phyloP scores from a whole-genome alignment of 2,888 invertebrate genomes.

The Drosophila stalkeri region DNA sequence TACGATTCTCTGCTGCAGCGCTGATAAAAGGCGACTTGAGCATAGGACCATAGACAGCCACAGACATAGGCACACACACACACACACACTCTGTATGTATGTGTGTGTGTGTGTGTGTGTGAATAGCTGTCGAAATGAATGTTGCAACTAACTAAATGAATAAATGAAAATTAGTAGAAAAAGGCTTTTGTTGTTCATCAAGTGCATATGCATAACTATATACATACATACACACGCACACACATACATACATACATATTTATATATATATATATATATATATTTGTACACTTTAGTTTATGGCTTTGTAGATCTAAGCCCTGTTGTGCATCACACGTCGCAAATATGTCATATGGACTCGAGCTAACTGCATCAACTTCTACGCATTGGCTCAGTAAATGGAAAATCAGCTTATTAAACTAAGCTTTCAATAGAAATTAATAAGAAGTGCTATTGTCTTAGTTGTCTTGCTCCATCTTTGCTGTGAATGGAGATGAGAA shows the following conservation, averaged over 20 bases:
- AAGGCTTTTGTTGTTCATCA: conserved; percentile 41
- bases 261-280: not conserved
- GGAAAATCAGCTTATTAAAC: not conserved
- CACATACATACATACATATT: not conserved
- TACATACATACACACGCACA: not conserved
- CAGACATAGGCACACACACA: conserved; percentile 25
- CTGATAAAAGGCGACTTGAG: conserved; percentile 68
- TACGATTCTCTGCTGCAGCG: conserved; percentile 57
- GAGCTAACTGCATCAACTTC: not conserved
- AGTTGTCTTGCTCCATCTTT: too few species aligned
- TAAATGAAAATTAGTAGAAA: conserved; percentile 77
- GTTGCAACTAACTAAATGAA: conserved; percentile 79
- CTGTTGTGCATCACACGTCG: not conserved
- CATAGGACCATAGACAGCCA: conserved; percentile 34
- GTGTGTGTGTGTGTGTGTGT: conserved; percentile 28
- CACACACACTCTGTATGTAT: not conserved
- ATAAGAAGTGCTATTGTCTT: too few species aligned
- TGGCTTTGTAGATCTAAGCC: not conserved
- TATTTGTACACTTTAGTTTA: not conserved
- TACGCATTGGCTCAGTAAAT: not conserved
- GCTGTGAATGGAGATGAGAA: too few species aligned
- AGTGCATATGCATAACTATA: not conserved
- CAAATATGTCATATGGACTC: not conserved
- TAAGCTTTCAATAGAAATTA: too few species aligned
- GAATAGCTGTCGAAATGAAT: conserved; percentile 71